Percentiles rank a stretch among this genome's conserved stretches.
phyloP scores from a whole-genome alignment of 2,797 vertebrate species.

The Notamacropus eugenii region DNA sequence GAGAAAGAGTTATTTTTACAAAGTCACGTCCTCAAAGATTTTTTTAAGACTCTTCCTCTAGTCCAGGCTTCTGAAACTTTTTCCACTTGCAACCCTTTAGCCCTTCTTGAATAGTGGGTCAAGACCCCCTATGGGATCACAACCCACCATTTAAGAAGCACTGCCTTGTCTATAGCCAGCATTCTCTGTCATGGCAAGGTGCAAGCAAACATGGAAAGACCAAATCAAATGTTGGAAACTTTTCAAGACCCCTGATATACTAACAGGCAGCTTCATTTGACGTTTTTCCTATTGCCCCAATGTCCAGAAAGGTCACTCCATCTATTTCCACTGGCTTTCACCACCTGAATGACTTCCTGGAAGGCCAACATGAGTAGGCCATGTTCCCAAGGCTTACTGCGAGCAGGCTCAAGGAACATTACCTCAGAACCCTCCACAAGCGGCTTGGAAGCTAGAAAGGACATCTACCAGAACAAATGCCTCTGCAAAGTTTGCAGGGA shows the following conservation, averaged over 20 bases:
- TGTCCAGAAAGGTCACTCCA: neutral
- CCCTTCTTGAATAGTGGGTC: too few species aligned
- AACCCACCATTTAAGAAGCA: too few species aligned
- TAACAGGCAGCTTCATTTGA: neutral
- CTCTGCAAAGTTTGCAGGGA: neutral
- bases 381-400: neutral
- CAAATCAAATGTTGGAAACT: neutral
- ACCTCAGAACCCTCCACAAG: neutral
- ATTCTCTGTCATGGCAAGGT: neutral
- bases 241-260: neutral
- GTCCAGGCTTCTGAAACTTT: too few species aligned
- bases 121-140: too few species aligned
- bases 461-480: neutral
- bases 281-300: neutral
- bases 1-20: neutral
- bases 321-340: neutral
- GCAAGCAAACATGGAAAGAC: neutral
- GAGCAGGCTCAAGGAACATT: neutral
- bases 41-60: neutral
- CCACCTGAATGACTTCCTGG: neutral
- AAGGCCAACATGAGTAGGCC: neutral
- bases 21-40: neutral
- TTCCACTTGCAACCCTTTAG: too few species aligned
- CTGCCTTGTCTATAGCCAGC: neutral
- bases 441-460: neutral